Evolutionary conservation across 2,797 vertebrate species (phyloP).

Genomic region (Threskiornis aethiopicus): DNA sequence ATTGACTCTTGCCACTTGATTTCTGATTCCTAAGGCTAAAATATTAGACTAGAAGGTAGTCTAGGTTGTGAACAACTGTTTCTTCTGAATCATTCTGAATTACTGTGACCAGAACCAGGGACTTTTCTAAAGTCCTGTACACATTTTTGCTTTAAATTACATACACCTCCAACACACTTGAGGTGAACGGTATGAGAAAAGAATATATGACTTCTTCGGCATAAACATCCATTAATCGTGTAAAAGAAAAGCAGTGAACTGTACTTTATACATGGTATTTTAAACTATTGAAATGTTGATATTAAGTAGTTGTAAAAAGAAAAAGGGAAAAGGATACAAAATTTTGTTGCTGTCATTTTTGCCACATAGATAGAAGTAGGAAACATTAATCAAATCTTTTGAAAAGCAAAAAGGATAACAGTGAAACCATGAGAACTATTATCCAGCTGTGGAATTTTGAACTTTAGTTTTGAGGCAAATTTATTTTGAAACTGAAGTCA

Average conservation of each 20-base stretch:
- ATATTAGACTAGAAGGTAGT: not conserved
- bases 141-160: not conserved
- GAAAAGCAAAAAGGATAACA: not conserved
- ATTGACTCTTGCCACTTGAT: not conserved
- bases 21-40: not conserved
- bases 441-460: not conserved
- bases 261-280: not conserved
- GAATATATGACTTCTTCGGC: not conserved
- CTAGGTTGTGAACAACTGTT: not conserved
- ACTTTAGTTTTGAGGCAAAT: not conserved
- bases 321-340: not conserved
- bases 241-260: not conserved
- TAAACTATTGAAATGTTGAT: not conserved
- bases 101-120: not conserved
- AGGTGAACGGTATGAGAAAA: not conserved
- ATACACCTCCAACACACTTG: not conserved
- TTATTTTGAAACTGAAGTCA: not conserved
- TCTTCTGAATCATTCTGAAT: not conserved
- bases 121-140: not conserved
- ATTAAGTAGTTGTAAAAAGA: not conserved
- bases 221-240: not conserved
- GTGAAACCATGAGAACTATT: not conserved
- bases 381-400: not conserved
- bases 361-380: not conserved
- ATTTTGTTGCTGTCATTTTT: not conserved